Percentiles rank a stretch among this genome's conserved stretches.
These are phyloP conservation scores for Anoplopoma fimbria DNA, from an alignment of 2,113 vertebrate species.

Conservation along the genomic window DNA sequence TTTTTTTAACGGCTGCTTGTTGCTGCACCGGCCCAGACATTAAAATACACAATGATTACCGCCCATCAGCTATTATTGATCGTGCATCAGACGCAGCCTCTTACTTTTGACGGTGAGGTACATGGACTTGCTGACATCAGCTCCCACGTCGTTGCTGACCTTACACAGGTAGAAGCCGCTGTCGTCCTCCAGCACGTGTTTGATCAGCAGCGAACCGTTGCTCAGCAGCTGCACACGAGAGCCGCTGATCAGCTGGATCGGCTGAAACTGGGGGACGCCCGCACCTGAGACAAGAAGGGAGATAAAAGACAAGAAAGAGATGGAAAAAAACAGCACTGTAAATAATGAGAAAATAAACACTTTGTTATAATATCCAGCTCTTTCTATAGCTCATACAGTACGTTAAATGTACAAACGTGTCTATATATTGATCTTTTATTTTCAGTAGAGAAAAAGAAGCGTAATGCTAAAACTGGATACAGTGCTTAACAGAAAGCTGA, in stretches of 20 bases:
- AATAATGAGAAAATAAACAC: background rate
- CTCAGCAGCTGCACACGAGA: slow-evolving; percentile 95
- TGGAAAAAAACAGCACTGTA: background rate
- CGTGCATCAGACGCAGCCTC: slow-evolving; percentile 61
- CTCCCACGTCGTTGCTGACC: slow-evolving; percentile 99
- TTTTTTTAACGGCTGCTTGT: background rate
- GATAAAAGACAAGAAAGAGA: background rate
- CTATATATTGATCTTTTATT: background rate
- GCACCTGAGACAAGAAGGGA: slow-evolving; percentile 84
- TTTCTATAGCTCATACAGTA: background rate
- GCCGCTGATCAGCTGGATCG: slow-evolving; percentile 90
- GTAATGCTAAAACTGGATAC: background rate
- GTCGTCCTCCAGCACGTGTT: slow-evolving; percentile 98
- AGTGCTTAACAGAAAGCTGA: slow-evolving; percentile 21
- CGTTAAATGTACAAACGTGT: background rate
- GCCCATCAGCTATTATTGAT: slow-evolving; percentile 29
- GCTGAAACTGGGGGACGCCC: slow-evolving; percentile 97
- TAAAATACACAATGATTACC: slow-evolving; percentile 30
- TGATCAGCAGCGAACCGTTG: slow-evolving; percentile 96
- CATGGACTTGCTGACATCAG: slow-evolving; percentile 99
- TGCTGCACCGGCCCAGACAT: background rate
- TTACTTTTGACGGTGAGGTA: slow-evolving; percentile 99
- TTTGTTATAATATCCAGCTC: background rate
- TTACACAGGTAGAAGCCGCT: slow-evolving; percentile 99
- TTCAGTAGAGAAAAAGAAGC: background rate